A percentile compares a stretch with the other conserved stretches of the same genome.
Conservation (phyloP, 2,888 invertebrate genomes). For the Andrena dorsata region DNA sequence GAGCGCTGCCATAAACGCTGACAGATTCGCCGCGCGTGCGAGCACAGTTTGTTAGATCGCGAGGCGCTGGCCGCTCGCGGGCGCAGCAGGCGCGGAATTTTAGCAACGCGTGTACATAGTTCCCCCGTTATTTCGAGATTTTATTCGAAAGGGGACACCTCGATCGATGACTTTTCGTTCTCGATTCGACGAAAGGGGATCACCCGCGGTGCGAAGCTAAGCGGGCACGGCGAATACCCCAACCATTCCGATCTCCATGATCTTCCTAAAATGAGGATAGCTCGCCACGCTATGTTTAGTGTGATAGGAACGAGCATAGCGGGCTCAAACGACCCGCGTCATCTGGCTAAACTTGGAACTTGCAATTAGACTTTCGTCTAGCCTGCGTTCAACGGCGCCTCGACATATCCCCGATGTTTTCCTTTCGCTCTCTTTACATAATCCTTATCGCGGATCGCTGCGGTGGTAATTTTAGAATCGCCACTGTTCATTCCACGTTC, state of each 20-base stretch:
- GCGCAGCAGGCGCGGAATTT: neutral
- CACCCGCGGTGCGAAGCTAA: too few species aligned
- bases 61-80: neutral
- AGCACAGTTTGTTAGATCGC: slow-evolving; percentile 19
- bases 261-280: slow-evolving; percentile 54
- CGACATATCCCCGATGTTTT: slow-evolving; percentile 28
- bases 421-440: slow-evolving; percentile 42
- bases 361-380: slow-evolving; percentile 53
- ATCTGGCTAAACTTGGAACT: slow-evolving; percentile 70
- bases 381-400: slow-evolving; percentile 34
- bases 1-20: slow-evolving; percentile 50
- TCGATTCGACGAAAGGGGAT: neutral
- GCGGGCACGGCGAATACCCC: neutral
- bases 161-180: neutral
- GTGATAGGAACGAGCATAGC: slow-evolving; percentile 55
- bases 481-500: slow-evolving; percentile 8
- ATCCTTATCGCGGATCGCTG: slow-evolving; percentile 25
- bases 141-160: neutral
- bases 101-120: too few species aligned
- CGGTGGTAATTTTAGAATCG: slow-evolving; percentile 31
- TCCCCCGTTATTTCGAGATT: neutral
- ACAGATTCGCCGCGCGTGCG: slow-evolving; percentile 54
- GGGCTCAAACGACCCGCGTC: slow-evolving; percentile 56
- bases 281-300: slow-evolving; percentile 61
- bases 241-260: neutral